These are phyloP conservation scores for Margaritifera margaritifera DNA, from an alignment of 2,888 invertebrate species.

Conservation along the genomic window DNA sequence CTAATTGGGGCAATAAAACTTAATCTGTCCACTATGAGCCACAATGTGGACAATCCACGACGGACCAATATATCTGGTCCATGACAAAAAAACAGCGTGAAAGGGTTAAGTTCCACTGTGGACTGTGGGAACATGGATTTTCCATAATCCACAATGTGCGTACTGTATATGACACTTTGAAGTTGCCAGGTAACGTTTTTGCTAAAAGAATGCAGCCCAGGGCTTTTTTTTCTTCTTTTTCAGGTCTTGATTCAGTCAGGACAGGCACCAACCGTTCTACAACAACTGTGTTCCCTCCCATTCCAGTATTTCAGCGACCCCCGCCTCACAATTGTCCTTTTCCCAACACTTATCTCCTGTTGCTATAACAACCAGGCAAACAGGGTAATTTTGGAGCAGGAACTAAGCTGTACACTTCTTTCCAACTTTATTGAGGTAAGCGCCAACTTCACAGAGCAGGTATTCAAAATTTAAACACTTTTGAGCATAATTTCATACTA, in stretches of 20 bases:
- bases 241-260: constrained; percentile 84
- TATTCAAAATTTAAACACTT: not conserved
- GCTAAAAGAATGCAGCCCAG: no score
- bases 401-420: constrained; percentile 75
- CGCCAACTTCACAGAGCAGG: not conserved
- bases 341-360: constrained; percentile 86
- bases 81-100: no score
- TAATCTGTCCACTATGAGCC: no score
- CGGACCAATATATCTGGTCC: no score
- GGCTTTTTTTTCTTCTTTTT: constrained; percentile 41
- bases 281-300: constrained; percentile 87
- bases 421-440: constrained; percentile 74
- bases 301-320: constrained; percentile 88
- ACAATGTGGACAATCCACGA: no score
- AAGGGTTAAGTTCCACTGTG: no score
- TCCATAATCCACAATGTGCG: no score
- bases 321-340: constrained; percentile 80
- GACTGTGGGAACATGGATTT: no score
- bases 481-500: not conserved
- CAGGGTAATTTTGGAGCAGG: constrained; percentile 83
- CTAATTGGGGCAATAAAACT: no score
- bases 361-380: constrained; percentile 81
- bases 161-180: no score
- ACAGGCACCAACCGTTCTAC: constrained; percentile 85
- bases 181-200: no score